A percentile compares a stretch with the other conserved stretches of the same genome.
These are phyloP conservation scores for Seriola rivoliana DNA, from an alignment of 2,113 vertebrate genomes.

Conservation along the genomic window DNA sequence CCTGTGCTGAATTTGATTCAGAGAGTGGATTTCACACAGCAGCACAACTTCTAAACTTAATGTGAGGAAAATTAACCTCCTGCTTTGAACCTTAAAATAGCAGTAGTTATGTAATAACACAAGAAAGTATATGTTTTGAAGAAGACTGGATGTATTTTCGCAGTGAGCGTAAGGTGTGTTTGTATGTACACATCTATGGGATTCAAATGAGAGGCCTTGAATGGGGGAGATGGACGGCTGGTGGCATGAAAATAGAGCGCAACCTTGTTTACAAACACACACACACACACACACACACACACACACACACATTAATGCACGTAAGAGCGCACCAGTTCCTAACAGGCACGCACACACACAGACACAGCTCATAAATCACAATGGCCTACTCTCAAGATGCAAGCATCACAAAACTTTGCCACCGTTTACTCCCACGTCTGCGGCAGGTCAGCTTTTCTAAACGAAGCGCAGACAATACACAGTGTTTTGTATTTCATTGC, in stretches of 20 bases:
- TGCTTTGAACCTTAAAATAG: slow-evolving; percentile 13
- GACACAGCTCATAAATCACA: slow-evolving; percentile 60
- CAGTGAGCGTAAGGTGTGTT: slow-evolving; percentile 3
- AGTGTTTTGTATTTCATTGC: not conserved
- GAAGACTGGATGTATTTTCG: slow-evolving; percentile 8
- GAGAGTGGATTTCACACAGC: slow-evolving; percentile 29
- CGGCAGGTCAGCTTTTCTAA: slow-evolving; percentile 39
- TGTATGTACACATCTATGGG: slow-evolving; percentile 7
- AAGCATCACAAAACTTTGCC: slow-evolving; percentile 41
- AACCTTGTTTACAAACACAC: slow-evolving; percentile 34
- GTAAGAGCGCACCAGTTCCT: not conserved
- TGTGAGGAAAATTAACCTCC: not conserved
- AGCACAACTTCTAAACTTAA: slow-evolving; percentile 1
- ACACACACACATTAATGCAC: not conserved
- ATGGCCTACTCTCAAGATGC: slow-evolving; percentile 46
- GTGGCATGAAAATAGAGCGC: slow-evolving; percentile 27
- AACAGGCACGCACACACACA: slow-evolving; percentile 10
- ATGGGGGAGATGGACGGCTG: slow-evolving; percentile 9
- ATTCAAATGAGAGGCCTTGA: slow-evolving; percentile 17
- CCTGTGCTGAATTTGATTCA: slow-evolving; percentile 19
- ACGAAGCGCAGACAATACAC: slow-evolving; percentile 19
- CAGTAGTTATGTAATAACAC: not conserved
- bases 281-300: slow-evolving; percentile 6
- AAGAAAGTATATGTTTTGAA: not conserved
- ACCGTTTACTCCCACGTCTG: slow-evolving; percentile 43